phyloP scores from a whole-genome alignment of 2,113 vertebrate species.

The Tragelaphus strepsiceros region DNA sequence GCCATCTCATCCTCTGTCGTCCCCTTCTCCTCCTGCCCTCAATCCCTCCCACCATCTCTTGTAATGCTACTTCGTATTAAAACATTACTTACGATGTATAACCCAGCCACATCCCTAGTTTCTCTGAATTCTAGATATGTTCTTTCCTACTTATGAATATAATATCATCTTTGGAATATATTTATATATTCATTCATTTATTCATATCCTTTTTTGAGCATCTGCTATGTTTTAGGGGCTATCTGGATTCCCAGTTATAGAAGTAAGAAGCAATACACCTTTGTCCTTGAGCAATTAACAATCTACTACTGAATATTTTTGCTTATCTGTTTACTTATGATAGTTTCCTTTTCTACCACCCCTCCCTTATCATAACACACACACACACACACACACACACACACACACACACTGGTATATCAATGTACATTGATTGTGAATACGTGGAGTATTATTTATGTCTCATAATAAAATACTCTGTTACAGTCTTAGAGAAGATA shows the following conservation, averaged over 20 bases:
- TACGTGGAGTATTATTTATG: not conserved
- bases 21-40: no score
- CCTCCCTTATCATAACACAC: not conserved
- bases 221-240: not conserved
- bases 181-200: not conserved
- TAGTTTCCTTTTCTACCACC: not conserved
- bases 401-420: not conserved
- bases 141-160: not conserved
- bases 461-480: not conserved
- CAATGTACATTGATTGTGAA: not conserved
- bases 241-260: not conserved
- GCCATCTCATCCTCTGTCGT: no score
- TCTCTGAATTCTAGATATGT: not conserved
- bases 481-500: not conserved
- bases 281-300: not conserved
- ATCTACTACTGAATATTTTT: not conserved
- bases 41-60: no score
- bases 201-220: not conserved
- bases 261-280: not conserved
- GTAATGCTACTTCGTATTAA: not conserved
- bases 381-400: accelerated
- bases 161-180: not conserved
- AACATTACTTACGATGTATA: not conserved
- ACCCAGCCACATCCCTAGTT: not conserved
- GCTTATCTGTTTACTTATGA: not conserved